Base-by-base conservation (phyloP, 2,888 invertebrate species). In the Torymus auratus region DNA sequence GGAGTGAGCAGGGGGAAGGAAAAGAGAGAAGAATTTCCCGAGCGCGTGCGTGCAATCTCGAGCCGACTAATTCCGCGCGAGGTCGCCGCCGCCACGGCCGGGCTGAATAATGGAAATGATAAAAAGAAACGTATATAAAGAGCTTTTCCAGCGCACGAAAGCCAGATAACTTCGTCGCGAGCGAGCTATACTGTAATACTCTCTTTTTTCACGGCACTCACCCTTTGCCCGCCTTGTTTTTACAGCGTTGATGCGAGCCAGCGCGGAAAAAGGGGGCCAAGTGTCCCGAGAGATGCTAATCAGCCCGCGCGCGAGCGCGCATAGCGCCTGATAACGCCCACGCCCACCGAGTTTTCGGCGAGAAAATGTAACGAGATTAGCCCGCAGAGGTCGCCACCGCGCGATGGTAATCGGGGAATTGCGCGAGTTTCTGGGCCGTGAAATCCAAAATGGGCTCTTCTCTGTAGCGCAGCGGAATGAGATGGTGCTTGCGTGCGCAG, bases 21-120 rank as follows among this genome's bases (percentile, higher is more conserved):
- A 56, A 53, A 64, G 17, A 1, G 58, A 28, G 15, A 58, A 23
- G 20, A 72, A 56, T 28, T 15, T 64, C 67, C n/a, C 11, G 71
- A 5, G 64, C 55, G 76, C 76, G 76, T 69, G 76, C 69, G 69
- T 55, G 76, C 69, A 70, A 76, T 69, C 76, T 62, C 56, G 12
- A 69, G 28, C 68, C 68, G 52, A 65, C 75, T 75, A 75, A 75
- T 75, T 67, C 67, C 60, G 65, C 64, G 67, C 61, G 50, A n/a
- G 20, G n/a, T 7, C 2, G 28, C 28, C 28, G 5, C 28, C 0
- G 41, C 41, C 41, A 7, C 41, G 7, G 7, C 7, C 7, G 67
- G 58, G 13, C 62, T 75, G 76, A 76, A 76, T 76, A 76, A 69
- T 69, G 69, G 62, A 76, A 76, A 76, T 76, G 76, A 76, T 76